Conservation (phyloP, 2,113 vertebrate species). For the Mormoops blainvillei region DNA sequence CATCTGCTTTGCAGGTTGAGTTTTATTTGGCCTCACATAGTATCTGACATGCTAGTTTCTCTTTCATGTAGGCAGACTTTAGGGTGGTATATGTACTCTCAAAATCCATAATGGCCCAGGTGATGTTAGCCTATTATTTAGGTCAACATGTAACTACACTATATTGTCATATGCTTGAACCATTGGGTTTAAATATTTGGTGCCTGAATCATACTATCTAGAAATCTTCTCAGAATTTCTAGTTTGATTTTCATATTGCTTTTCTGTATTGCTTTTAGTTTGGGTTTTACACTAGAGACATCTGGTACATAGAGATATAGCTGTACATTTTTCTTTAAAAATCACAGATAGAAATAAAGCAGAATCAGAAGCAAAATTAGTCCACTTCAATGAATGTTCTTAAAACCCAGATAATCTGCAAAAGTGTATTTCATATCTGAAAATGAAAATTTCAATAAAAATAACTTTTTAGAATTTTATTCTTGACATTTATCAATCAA, state of each 20-base stretch:
- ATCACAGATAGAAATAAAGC: not conserved
- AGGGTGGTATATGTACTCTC: not conserved
- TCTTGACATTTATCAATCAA: not conserved
- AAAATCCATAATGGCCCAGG: not conserved
- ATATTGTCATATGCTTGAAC: not conserved
- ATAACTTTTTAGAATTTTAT: not conserved
- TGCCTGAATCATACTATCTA: not conserved
- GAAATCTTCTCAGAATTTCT: not conserved
- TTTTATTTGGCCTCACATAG: not conserved
- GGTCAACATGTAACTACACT: not conserved
- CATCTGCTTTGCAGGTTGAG: not conserved
- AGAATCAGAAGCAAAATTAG: not conserved
- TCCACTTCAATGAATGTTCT: not conserved
- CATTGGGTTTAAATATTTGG: not conserved
- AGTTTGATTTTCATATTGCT: not conserved
- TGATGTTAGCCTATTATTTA: not conserved
- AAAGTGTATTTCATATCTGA: not conserved
- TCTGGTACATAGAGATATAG: not conserved
- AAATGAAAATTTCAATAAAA: conserved; percentile 10
- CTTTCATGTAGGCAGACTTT: not conserved
- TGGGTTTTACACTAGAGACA: not conserved
- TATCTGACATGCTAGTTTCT: not conserved
- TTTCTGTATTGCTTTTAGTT: not conserved
- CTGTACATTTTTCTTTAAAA: not conserved
- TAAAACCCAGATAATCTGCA: not conserved